These are phyloP conservation scores for Sebastes minor DNA, from an alignment of 2,797 vertebrate species.

Conservation along the genomic window DNA sequence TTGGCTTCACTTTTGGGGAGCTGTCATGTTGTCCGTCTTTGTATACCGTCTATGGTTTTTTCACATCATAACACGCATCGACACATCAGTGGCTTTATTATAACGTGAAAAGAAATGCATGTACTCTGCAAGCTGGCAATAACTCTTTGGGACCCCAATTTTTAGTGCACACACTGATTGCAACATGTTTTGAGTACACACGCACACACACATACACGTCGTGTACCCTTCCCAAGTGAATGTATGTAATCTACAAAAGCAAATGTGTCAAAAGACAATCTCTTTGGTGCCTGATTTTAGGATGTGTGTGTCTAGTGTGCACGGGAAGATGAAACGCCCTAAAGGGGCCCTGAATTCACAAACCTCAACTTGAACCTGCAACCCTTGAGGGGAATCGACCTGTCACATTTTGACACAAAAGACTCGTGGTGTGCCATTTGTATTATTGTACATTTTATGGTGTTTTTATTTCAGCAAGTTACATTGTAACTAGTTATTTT, in stretches of 20 bases:
- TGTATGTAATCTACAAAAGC: constrained; percentile 53
- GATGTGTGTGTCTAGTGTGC: constrained; percentile 20
- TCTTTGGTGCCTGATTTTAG: constrained; percentile 68
- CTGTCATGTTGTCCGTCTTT: too few relatives aligned
- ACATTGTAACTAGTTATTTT: not conserved
- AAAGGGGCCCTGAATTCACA: constrained; percentile 23
- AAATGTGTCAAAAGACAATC: constrained; percentile 75
- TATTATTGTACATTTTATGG: constrained; percentile 51
- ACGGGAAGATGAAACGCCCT: constrained; percentile 29
- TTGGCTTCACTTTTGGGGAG: too few relatives aligned
- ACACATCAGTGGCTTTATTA: constrained; percentile 53
- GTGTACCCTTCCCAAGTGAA: constrained; percentile 42
- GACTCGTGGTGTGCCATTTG: constrained; percentile 74
- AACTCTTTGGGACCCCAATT: constrained; percentile 52
- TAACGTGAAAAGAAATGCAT: constrained; percentile 54
- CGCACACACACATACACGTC: not conserved
- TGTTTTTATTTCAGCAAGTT: constrained; percentile 60
- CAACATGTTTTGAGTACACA: constrained; percentile 18
- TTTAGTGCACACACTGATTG: constrained; percentile 31
- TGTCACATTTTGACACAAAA: constrained; percentile 52
- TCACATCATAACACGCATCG: constrained; percentile 11
- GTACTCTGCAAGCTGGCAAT: constrained; percentile 74
- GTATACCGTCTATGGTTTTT: too few relatives aligned
- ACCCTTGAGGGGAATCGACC: constrained; percentile 41
- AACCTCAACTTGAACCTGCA: constrained; percentile 61